phyloP scores from a whole-genome alignment of 2,113 vertebrate genomes.

The Prunella himalayana region DNA sequence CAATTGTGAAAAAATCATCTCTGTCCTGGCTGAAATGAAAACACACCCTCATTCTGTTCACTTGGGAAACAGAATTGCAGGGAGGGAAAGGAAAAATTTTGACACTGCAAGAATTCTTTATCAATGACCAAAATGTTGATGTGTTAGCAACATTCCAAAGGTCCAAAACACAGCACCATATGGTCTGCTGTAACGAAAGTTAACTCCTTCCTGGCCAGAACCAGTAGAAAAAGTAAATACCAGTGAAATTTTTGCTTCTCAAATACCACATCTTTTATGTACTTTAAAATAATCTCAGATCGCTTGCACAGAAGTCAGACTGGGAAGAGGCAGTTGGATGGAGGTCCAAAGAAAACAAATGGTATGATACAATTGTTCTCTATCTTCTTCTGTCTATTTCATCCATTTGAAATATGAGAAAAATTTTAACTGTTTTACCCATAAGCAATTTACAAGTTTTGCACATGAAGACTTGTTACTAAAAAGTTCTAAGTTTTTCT shows the following conservation, averaged over 20 bases:
- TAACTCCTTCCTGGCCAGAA: neutral
- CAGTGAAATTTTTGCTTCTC: neutral
- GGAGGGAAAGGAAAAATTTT: neutral
- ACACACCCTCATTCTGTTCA: neutral
- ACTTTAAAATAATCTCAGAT: neutral
- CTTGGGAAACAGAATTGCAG: fast-evolving
- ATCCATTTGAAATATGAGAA: neutral
- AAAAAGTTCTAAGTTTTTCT: neutral
- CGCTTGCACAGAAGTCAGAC: neutral
- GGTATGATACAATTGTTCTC: fast-evolving
- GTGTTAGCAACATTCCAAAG: neutral
- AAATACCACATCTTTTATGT: neutral
- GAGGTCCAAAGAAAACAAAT: neutral
- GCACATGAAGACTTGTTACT: neutral
- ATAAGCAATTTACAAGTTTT: neutral
- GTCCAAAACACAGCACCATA: neutral
- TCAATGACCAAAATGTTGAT: neutral
- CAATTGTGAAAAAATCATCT: neutral
- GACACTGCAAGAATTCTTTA: neutral
- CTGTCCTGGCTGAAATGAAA: neutral
- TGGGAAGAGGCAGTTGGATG: fast-evolving
- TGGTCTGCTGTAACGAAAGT: neutral
- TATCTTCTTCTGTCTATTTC: neutral
- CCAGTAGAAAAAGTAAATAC: neutral
- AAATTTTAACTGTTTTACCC: neutral